Evolutionary conservation across 2,888 invertebrate genomes (phyloP).

Genomic region (Idaea dimidiata): DNA sequence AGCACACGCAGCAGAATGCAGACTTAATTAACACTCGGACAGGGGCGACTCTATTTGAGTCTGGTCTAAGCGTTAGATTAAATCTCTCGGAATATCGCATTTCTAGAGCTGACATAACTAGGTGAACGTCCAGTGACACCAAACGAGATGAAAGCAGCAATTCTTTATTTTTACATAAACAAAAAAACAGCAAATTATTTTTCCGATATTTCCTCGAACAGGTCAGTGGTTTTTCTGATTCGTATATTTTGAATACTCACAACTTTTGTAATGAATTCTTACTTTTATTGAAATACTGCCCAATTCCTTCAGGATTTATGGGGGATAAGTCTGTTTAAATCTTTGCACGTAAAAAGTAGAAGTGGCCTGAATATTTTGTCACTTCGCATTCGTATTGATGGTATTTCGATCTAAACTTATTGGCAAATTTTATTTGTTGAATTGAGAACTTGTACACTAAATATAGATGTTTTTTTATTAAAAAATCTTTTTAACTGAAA

Average conservation of each 20-base stretch:
- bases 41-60: not conserved
- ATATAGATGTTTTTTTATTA: not conserved
- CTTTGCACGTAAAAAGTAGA: conserved; percentile 45
- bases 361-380: conserved; percentile 48
- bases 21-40: not conserved
- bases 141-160: conserved; percentile 3
- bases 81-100: not conserved
- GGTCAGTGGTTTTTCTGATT: conserved; percentile 12
- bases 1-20: no score
- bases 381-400: conserved; percentile 18
- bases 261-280: conserved; percentile 44
- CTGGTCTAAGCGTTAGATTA: not conserved
- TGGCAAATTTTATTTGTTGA: conserved; percentile 28
- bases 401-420: conserved; percentile 26
- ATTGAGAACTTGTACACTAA: conserved; percentile 7
- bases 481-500: not conserved
- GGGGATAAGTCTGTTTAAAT: conserved; percentile 45
- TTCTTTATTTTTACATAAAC: conserved; percentile 1
- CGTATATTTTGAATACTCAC: conserved; percentile 27
- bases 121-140: not conserved
- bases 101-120: not conserved
- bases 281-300: conserved; percentile 38
- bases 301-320: conserved; percentile 39
- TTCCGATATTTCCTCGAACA: not conserved
- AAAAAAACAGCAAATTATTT: not conserved